Evolutionary conservation across 2,113 vertebrate species (phyloP).

Genomic region (Epinephelus moara): DNA sequence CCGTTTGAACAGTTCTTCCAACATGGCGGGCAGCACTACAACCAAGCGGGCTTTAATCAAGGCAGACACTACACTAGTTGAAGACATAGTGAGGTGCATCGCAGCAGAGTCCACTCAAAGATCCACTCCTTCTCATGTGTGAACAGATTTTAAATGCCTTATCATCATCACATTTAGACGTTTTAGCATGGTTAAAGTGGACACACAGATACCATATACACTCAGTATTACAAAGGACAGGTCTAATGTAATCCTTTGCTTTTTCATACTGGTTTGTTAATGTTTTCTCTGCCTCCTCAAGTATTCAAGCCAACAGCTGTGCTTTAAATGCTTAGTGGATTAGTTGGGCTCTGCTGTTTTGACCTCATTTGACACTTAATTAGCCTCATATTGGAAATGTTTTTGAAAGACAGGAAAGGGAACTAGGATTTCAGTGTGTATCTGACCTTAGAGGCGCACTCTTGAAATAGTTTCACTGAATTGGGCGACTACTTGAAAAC

Average conservation of each 20-base stretch:
- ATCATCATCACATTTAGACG: not conserved
- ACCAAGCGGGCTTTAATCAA: slow-evolving; percentile 95
- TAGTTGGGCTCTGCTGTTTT: slow-evolving; percentile 81
- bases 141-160: slow-evolving; percentile 49
- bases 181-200: slow-evolving; percentile 37
- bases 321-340: slow-evolving; percentile 11
- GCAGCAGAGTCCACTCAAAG: slow-evolving; percentile 85
- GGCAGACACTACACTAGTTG: slow-evolving; percentile 95
- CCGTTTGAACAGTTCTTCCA: slow-evolving; percentile 99
- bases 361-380: slow-evolving; percentile 67
- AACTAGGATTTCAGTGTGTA: slow-evolving; percentile 22
- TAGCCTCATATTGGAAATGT: slow-evolving; percentile 84
- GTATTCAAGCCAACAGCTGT: slow-evolving; percentile 20
- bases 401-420: slow-evolving; percentile 13
- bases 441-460: slow-evolving; percentile 29
- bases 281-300: slow-evolving; percentile 15
- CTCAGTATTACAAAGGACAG: slow-evolving; percentile 2
- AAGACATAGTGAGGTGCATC: slow-evolving; percentile 79
- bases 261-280: slow-evolving; percentile 29
- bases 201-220: not conserved
- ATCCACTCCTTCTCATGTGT: slow-evolving; percentile 1
- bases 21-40: slow-evolving; percentile 98
- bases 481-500: slow-evolving; percentile 68
- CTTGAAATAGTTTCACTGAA: slow-evolving; percentile 47
- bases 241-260: slow-evolving; percentile 9